Evolutionary conservation across 2,113 vertebrate species (phyloP).

Genomic region (Cryptomyrus ogoouensis): DNA sequence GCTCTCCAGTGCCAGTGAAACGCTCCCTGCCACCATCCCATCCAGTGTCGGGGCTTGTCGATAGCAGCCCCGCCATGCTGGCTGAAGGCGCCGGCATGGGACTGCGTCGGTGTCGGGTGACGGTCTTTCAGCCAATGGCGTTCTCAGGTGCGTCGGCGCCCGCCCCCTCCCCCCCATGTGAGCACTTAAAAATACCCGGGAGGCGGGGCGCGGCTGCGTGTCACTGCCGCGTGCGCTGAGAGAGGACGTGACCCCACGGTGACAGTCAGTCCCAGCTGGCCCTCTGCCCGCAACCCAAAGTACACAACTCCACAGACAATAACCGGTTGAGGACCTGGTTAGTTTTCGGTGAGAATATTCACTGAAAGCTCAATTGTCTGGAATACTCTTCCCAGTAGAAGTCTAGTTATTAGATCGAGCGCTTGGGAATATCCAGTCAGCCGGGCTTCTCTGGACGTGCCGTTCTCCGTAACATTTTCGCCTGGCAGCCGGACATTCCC

Average conservation of each 20-base stretch:
- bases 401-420: neutral
- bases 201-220: neutral
- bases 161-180: neutral
- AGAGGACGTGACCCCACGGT: neutral
- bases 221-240: neutral
- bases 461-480: neutral
- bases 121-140: neutral
- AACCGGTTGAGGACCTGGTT: neutral
- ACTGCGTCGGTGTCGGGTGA: neutral
- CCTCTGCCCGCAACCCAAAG: neutral
- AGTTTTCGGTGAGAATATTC: neutral
- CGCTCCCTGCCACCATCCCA: neutral
- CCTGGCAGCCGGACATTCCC: neutral
- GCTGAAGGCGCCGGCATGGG: neutral
- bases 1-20: neutral
- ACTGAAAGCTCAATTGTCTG: neutral
- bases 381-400: neutral
- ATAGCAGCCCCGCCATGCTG: neutral
- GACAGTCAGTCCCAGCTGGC: neutral
- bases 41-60: neutral
- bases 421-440: neutral
- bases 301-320: neutral
- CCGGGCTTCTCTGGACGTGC: neutral
- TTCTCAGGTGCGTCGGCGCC: neutral
- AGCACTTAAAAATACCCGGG: neutral